Evolutionary conservation across 2,113 vertebrate genomes (phyloP), one percentile per base, ranked within the genome.

Genomic region (Brachyhypopomus gauderio): DNA sequence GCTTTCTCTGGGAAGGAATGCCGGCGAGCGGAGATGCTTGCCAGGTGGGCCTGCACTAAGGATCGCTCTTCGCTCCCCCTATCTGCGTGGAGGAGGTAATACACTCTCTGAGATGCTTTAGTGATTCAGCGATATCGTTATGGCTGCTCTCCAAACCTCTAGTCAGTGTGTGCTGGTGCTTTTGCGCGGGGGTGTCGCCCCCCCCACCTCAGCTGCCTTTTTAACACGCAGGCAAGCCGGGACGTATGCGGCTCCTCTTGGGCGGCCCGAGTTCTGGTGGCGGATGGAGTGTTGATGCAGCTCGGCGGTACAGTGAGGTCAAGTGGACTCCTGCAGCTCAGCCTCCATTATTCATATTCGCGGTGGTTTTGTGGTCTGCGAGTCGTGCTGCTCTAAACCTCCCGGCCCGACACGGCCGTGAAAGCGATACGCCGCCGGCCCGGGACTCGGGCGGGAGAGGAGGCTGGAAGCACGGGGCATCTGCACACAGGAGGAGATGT

Each of bases 11-110:
- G 86, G 12, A 91, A 95, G 89, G 93, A 96, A 94, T 93, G 88
- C 89, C 92, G 89, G 93, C 89, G 86, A 87, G 91, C 93, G 88
- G 90, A 94, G 85, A 81, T 89, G 86, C 93, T 94, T 94, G 92
- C 94, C 93, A 95, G 95, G 95, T 96, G 95, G 89, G 91, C 92
- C 93, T 87, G 86, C 84, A 84, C 94, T 91, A 93, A 90, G 90
- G 90, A 92, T 92, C 91, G 92, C 89, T 89, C 90, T 90, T 83
- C 45, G 20, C 58, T 45, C 83, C 92, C 85, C 90, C 83, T 90
- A 87, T 89, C 89, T 87, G 84, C 86, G 75, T 72, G 81, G 76
- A 83, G 88, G 75, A 74, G 80, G 56, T 69, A 62, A 69, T 70
- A 20, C 16, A 67, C 4, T 72, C 8, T 22, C 55, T 45, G 27